phyloP scores from a whole-genome alignment of 1,140 invertebrate species.

The Sweltsa coloradensis region DNA sequence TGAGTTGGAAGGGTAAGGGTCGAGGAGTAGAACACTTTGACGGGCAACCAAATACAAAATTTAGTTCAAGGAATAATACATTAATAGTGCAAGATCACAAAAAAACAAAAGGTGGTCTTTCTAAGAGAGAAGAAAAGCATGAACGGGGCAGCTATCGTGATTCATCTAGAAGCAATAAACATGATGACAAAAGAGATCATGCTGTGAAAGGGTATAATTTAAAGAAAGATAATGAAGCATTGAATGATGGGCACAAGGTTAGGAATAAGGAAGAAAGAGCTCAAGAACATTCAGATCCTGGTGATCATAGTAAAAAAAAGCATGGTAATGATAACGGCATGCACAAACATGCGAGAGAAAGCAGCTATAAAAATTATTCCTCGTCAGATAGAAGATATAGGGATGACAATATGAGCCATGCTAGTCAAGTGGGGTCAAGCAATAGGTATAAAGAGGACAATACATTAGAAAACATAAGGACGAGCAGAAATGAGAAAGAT shows the following conservation, averaged over 20 bases:
- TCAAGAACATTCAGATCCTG: no score
- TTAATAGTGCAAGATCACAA: neutral
- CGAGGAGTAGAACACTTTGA: no score
- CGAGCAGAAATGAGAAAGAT: neutral
- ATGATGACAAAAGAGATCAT: neutral
- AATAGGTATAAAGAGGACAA: neutral
- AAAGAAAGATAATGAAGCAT: no score
- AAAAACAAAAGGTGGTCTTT: neutral
- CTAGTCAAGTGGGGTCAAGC: neutral
- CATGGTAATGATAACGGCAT: no score
- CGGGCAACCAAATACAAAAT: no score
- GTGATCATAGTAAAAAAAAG: no score
- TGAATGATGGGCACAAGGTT: no score
- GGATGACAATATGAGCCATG: neutral
- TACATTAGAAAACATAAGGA: neutral
- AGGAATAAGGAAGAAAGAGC: no score
- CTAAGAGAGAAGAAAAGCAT: neutral
- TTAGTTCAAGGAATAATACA: neutral
- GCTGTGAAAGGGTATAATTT: no score
- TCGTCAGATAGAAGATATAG: neutral
- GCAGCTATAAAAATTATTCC: no score
- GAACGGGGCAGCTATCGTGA: neutral
- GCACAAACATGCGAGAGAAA: no score
- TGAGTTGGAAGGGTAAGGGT: slow-evolving; percentile 78
- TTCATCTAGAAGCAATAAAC: neutral